phyloP scores from a whole-genome alignment of 2,113 vertebrate genomes.

The Pterophyllum scalare region DNA sequence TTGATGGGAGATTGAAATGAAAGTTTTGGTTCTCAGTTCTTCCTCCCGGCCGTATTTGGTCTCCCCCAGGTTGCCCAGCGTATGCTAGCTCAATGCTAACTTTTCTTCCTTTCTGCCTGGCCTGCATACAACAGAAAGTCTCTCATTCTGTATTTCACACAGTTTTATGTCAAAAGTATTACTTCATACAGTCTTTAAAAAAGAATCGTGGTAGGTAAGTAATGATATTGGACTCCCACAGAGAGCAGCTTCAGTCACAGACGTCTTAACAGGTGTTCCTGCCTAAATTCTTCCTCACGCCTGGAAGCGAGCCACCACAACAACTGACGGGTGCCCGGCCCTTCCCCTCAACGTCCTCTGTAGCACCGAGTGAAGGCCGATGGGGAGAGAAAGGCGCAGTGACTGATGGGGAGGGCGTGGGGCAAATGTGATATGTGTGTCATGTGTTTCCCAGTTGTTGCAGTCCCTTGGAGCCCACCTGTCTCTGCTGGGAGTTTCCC shows the following conservation, averaged over 20 bases:
- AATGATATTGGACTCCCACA: neutral
- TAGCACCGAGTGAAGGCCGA: neutral
- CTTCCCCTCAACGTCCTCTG: neutral
- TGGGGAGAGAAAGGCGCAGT: neutral
- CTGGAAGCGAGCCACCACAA: slow-evolving; percentile 19
- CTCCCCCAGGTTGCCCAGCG: accelerated
- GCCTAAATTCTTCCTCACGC: slow-evolving; percentile 21
- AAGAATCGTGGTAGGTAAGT: too few species aligned
- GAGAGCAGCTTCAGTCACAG: neutral
- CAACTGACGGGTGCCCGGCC: slow-evolving; percentile 24
- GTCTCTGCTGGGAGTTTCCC: slow-evolving; percentile 44
- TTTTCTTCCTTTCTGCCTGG: accelerated
- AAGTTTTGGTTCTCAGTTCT: too few species aligned
- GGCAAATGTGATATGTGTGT: slow-evolving; percentile 35
- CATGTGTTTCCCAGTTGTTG: slow-evolving; percentile 51
- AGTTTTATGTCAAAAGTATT: too few species aligned
- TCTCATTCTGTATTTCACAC: too few species aligned
- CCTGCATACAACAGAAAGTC: too few species aligned
- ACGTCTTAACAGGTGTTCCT: slow-evolving; percentile 33
- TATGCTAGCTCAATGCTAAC: neutral
- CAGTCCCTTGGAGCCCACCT: slow-evolving; percentile 44
- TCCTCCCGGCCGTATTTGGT: accelerated
- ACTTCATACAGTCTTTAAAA: too few species aligned
- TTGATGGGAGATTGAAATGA: too few species aligned
- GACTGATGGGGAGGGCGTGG: slow-evolving; percentile 49